These are phyloP conservation scores for Centropus unirufus DNA, from an alignment of 2,113 vertebrate genomes.

Conservation along the genomic window DNA sequence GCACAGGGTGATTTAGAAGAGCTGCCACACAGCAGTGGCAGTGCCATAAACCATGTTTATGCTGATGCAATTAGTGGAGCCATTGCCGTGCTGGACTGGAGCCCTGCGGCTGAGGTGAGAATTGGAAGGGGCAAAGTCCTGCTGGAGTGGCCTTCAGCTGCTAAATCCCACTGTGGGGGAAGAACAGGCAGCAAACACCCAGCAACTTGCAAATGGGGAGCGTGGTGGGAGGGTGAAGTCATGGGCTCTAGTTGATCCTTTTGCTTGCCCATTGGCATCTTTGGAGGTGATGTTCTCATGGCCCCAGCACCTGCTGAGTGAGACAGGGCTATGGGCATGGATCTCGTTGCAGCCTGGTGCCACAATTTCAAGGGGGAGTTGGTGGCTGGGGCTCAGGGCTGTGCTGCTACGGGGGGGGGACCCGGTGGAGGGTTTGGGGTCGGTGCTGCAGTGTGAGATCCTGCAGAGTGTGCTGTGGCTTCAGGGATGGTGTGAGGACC, in stretches of 20 bases:
- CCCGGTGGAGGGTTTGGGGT: neutral
- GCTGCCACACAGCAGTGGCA: neutral
- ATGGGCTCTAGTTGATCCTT: neutral
- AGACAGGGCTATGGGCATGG: neutral
- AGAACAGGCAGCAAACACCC: rapidly evolving
- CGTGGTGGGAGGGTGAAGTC: rapidly evolving
- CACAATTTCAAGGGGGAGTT: neutral
- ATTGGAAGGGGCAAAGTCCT: neutral
- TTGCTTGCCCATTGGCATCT: neutral
- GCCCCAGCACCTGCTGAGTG: neutral
- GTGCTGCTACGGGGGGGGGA: neutral
- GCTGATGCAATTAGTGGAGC: slow-evolving; percentile 54
- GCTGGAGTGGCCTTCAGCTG: neutral
- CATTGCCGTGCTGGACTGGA: neutral
- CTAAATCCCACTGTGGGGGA: rapidly evolving
- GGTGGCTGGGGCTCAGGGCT: rapidly evolving
- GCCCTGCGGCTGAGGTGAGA: neutral
- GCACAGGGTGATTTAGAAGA: slow-evolving; percentile 56
- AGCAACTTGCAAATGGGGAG: rapidly evolving
- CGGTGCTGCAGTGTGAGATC: neutral
- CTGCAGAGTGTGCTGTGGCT: slow-evolving; percentile 69
- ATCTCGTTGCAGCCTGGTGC: neutral
- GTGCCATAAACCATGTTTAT: slow-evolving; percentile 61
- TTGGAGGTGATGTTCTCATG: rapidly evolving
- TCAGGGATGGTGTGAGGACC: neutral